Base-by-base conservation (phyloP, 2,888 invertebrate species). In the Clivina fossor region DNA sequence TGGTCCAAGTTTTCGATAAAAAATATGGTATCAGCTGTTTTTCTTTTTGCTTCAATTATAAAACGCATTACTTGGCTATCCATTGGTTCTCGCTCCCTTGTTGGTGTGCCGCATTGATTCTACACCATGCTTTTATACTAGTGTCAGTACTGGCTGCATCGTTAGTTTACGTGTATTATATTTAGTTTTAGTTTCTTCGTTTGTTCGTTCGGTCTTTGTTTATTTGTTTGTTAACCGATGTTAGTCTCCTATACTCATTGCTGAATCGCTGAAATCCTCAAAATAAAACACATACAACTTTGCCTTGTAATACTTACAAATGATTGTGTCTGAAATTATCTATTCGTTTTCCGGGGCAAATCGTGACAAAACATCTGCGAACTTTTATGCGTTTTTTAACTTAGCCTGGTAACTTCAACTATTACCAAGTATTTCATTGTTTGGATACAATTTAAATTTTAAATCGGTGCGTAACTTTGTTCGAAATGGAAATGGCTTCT, bases 391-490 rank as follows among this genome's bases (percentile, higher is more conserved):
- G 47, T 50, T 40, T 32, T 41, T 40, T 50, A 50, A 50, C 50
- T 30, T 22, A 19, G 50, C 50, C 41, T 22, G 32, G 30, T 32
- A 50, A 50, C 50, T 50, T 50, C 50, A 50, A 41, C 50, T 50
- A 50, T 50, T 50, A 50, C 41, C 50, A 41, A 50, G 50, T 50
- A 50, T 50, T 50, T 41, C 50, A 50, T 50, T 50, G 50, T 50
- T 50, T 40, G 50, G 50, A 50, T 50, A 50, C 50, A 50, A 50
- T 50, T 50, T 50, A 41, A 50, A 50, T 50, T 50, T 50, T 50
- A 50, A 50, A 50, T 50, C 50, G 50, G 50, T 41, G 50, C 50
- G 41, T 50, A 50, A 41, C 50, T 50, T 50, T 50, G 41, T 50
- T 30, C 50, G 38, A 20, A 50, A 41, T 50, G 32, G 41, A 50